A percentile compares a stretch with the other conserved stretches of the same genome.
These are phyloP conservation scores for Pandemis heparana DNA, from an alignment of 2,888 invertebrate species.

Conservation along the genomic window DNA sequence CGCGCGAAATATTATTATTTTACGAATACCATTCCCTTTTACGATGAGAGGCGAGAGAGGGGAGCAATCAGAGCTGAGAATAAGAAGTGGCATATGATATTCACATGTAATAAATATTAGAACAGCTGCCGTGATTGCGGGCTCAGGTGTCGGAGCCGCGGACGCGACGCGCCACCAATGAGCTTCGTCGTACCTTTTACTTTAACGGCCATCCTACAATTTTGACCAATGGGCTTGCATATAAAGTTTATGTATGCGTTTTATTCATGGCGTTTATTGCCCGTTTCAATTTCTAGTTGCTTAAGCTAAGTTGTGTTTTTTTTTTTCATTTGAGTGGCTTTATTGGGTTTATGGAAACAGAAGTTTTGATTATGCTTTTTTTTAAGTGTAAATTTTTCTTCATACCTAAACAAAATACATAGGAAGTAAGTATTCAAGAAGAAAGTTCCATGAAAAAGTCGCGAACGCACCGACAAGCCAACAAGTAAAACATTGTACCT, in stretches of 20 bases:
- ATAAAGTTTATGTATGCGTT: conserved; percentile 5
- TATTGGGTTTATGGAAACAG: too few species aligned
- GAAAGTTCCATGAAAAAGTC: background rate
- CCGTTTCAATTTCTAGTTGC: background rate
- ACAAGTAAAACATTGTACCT: conserved; percentile 6
- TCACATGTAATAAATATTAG: conserved; percentile 84
- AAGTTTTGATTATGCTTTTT: too few species aligned
- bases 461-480: background rate
- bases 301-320: background rate
- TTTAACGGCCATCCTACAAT: conserved; percentile 57
- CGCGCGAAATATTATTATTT: conserved; percentile 37
- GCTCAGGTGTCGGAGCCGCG: conserved; percentile 71
- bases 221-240: conserved; percentile 42
- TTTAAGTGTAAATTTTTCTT: too few species aligned
- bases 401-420: background rate
- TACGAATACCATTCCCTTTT: conserved; percentile 43
- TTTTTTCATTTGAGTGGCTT: too few species aligned
- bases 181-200: conserved; percentile 59
- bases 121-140: conserved; percentile 82
- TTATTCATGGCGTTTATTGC: background rate
- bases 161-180: conserved; percentile 53
- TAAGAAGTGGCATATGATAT: conserved; percentile 78
- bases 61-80: conserved; percentile 67
- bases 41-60: conserved; percentile 56
- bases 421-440: too few species aligned